Base-by-base conservation (phyloP, 2,888 invertebrate species). In the Iphiclides podalirius region DNA sequence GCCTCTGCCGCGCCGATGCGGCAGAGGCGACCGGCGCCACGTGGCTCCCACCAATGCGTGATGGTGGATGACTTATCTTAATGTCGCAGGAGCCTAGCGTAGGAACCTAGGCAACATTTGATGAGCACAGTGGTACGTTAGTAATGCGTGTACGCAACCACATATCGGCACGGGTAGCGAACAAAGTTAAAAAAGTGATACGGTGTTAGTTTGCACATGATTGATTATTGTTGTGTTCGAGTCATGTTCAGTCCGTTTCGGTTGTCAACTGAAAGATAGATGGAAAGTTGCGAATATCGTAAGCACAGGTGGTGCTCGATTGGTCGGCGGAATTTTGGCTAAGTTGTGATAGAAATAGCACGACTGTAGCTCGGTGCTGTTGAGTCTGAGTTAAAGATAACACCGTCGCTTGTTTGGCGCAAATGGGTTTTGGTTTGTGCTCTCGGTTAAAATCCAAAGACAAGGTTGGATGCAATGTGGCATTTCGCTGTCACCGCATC, bases 221-320 rank as follows among this genome's bases (percentile, higher is more conserved):
- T 48, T 52, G 52, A 53, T 47, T 51, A 53, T 59, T 49, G 52
- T 61, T 67, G 74, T 75, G 71, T 75, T 59, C 60, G 64, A 45
- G 62, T 67, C 57, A 64, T 79, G 79, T 76, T 63, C 54, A 64
- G 63, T 61, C 70, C 71, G 73, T 65, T 70, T 75, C 2, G 61
- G 61, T 63, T 64, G 64, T 57, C 57, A 70, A 78, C 67, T 73
- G 58, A 71, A 66, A 64, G 64, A 75, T 70, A 80, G 75, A 81
- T 70, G 65, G 79, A 34, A 33, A 38, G 31, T 85, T 86, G 85
- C 83, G 79, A 75, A 85, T 81, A 83, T 81, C 74, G 72, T 64
- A 87, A 87, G 87, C 86, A 86, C 87, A 84, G 70, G 82, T 73
- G 81, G 87, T 86, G 85, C 83, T 85, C 71, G 77, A 79, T 64